These are phyloP conservation scores for Oncorhynchus tshawytscha DNA, from an alignment of 2,113 vertebrate species.

Conservation along the genomic window DNA sequence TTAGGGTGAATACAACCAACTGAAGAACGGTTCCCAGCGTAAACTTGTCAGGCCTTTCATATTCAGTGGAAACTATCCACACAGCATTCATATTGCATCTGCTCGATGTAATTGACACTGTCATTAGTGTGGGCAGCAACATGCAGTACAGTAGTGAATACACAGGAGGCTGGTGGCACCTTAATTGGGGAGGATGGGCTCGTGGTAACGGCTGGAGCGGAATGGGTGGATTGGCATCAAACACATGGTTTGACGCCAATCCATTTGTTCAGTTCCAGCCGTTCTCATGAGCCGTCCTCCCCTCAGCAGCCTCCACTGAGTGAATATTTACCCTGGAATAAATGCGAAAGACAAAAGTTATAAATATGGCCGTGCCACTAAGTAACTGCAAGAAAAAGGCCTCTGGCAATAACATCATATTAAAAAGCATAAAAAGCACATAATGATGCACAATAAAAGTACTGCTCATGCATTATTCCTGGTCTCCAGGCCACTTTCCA, in stretches of 20 bases:
- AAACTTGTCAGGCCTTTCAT: not conserved
- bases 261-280: too few relatives aligned
- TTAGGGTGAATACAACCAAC: not conserved
- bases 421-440: conserved; percentile 2
- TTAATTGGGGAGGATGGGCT: too few relatives aligned
- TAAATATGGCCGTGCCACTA: not conserved
- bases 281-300: too few relatives aligned
- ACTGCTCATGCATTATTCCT: not conserved
- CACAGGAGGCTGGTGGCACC: too few relatives aligned
- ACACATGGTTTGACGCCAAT: too few relatives aligned
- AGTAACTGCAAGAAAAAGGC: conserved; percentile 1
- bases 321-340: not conserved
- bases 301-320: too few relatives aligned
- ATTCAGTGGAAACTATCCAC: not conserved
- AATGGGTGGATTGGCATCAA: too few relatives aligned
- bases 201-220: too few relatives aligned
- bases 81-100: not conserved
- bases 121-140: not conserved
- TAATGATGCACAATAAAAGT: conserved; percentile 9
- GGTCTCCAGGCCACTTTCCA: not conserved
- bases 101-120: not conserved
- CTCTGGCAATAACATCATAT: conserved; percentile 3
- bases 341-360: not conserved
- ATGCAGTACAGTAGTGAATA: not conserved
- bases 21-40: not conserved